A percentile compares a stretch with the other conserved stretches of the same genome.
Evolutionary conservation across 2,113 vertebrate genomes (phyloP).

Genomic region (Cacatua alba): DNA sequence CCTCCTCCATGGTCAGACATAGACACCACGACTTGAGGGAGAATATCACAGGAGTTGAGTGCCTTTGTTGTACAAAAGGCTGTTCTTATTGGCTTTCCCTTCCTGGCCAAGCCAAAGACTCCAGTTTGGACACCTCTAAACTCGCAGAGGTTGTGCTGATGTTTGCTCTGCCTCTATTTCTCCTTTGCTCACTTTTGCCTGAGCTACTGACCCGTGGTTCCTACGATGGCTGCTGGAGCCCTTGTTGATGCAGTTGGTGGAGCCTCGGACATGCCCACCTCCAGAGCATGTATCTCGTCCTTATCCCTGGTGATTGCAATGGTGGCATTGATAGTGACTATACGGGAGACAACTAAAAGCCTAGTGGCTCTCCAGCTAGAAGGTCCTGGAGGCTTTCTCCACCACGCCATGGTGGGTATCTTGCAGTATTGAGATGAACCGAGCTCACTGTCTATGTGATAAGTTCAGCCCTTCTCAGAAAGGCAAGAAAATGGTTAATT

Average conservation of each 20-base stretch:
- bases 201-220: background rate
- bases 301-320: fast-evolving
- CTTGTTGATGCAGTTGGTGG: background rate
- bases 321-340: background rate
- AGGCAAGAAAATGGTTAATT: background rate
- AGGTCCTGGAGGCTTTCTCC: background rate
- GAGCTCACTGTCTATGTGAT: background rate
- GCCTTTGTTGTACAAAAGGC: background rate
- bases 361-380: background rate
- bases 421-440: background rate
- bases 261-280: background rate
- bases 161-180: background rate
- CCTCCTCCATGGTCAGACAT: background rate
- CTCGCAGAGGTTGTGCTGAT: background rate
- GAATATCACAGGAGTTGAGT: background rate
- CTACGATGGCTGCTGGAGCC: background rate
- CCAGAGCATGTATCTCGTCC: background rate
- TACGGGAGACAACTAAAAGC: background rate
- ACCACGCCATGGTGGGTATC: fast-evolving
- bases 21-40: background rate
- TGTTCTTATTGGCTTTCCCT: background rate
- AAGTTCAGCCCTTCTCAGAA: background rate
- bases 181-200: background rate
- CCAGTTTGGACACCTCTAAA: background rate
- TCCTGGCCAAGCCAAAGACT: background rate